Evolutionary conservation across 2,797 vertebrate species (phyloP).

Genomic region (Sciurus vulgaris): DNA sequence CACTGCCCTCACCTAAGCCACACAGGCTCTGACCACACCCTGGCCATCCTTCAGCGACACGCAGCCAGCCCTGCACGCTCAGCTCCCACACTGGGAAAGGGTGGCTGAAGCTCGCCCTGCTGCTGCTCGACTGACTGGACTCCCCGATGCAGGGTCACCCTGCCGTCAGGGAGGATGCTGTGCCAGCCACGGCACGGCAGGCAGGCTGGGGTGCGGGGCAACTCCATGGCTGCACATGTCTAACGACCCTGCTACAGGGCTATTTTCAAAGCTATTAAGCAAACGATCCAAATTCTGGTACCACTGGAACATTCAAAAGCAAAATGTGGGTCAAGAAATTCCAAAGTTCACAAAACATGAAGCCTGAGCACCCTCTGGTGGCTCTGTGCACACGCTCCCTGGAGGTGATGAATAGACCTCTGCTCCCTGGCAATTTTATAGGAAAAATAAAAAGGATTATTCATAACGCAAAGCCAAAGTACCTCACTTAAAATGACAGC

Average conservation of each 20-base stretch:
- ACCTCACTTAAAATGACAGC: constrained; percentile 64
- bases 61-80: rapidly evolving
- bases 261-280: background rate
- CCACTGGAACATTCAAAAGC: background rate
- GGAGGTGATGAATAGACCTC: rapidly evolving
- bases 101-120: background rate
- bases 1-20: background rate
- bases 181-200: background rate
- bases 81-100: too few species aligned
- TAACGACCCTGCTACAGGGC: background rate
- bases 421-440: background rate
- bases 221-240: rapidly evolving
- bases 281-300: background rate
- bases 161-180: rapidly evolving
- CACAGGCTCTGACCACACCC: background rate
- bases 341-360: background rate
- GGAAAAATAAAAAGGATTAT: background rate
- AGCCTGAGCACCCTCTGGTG: constrained; percentile 84
- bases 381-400: rapidly evolving
- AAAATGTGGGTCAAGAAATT: constrained; percentile 47
- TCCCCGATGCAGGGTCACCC: rapidly evolving
- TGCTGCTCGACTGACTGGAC: rapidly evolving
- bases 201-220: background rate
- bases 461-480: rapidly evolving
- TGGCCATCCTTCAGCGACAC: rapidly evolving